A percentile compares a stretch with the other conserved stretches of the same genome.
Conservation (phyloP, 2,888 invertebrate species). For the Drosophila planitibia region DNA sequence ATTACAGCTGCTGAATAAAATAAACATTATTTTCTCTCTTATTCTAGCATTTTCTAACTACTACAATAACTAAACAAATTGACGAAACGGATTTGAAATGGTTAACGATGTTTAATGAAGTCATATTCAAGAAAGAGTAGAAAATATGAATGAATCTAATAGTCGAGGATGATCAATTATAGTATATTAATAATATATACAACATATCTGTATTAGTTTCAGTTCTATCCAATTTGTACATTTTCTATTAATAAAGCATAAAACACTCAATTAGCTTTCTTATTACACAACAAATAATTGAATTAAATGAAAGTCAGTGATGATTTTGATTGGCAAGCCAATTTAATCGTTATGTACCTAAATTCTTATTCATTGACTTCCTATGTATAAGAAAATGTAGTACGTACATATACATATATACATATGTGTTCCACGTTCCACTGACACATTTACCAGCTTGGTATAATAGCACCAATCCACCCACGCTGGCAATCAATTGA, state of each 20-base stretch:
- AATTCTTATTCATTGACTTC: slow-evolving; percentile 26
- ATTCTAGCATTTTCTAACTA: slow-evolving; percentile 12
- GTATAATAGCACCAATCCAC: slow-evolving; percentile 43
- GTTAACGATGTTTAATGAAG: slow-evolving; percentile 33
- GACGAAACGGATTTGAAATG: slow-evolving; percentile 30
- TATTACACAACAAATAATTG: not conserved
- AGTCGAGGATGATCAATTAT: not conserved
- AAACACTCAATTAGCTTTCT: not conserved
- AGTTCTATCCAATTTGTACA: not conserved
- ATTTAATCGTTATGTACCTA: not conserved
- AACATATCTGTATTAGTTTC: not conserved
- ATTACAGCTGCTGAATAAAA: not conserved
- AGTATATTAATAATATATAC: not conserved
- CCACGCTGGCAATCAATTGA: slow-evolving; percentile 39
- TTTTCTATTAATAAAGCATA: not conserved
- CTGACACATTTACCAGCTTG: slow-evolving; percentile 67
- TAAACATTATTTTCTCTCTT: not conserved
- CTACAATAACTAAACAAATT: slow-evolving; percentile 5
- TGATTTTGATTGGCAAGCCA: not conserved
- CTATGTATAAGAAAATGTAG: slow-evolving; percentile 18
- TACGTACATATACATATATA: not conserved
- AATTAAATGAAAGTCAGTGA: not conserved
- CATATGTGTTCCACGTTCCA: slow-evolving; percentile 29
- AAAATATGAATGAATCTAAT: slow-evolving; percentile 6
- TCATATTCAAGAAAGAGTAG: slow-evolving; percentile 13